Conservation (phyloP, 2,797 vertebrate genomes). For the Falco naumanni region DNA sequence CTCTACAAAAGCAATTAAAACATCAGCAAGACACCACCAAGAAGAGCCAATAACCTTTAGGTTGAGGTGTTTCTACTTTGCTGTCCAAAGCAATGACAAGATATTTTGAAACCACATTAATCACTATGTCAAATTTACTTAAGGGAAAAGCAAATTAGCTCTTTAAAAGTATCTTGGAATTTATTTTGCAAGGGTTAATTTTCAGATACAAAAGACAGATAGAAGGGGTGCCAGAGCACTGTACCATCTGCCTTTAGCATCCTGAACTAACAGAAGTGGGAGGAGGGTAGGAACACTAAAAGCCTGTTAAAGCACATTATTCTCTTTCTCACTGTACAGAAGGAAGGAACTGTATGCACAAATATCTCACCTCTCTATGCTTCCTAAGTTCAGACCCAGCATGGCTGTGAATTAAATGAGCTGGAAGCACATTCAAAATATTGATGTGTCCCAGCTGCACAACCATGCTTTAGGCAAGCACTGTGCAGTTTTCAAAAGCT, state of each 20-base stretch:
- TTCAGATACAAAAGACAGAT: neutral
- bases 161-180: neutral
- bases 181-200: neutral
- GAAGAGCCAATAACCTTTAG: neutral
- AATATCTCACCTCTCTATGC: constrained; percentile 25
- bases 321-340: constrained; percentile 6
- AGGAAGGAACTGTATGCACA: constrained; percentile 14
- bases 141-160: neutral
- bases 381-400: neutral
- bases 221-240: constrained; percentile 7
- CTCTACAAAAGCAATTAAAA: neutral
- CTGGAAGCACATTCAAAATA: neutral
- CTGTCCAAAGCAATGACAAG: neutral
- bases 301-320: constrained; percentile 41
- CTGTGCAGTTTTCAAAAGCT: constrained; percentile 1
- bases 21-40: neutral
- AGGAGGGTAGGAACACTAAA: constrained; percentile 57
- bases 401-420: neutral
- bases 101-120: neutral
- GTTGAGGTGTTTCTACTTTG: neutral
- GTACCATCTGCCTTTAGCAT: constrained; percentile 48
- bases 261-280: constrained; percentile 58
- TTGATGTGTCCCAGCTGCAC: neutral
- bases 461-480: neutral
- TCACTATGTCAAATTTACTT: neutral